Evolutionary conservation across 2,888 invertebrate species (phyloP), one percentile per base, ranked within the genome.

Genomic region (Drosophila picticornis): DNA sequence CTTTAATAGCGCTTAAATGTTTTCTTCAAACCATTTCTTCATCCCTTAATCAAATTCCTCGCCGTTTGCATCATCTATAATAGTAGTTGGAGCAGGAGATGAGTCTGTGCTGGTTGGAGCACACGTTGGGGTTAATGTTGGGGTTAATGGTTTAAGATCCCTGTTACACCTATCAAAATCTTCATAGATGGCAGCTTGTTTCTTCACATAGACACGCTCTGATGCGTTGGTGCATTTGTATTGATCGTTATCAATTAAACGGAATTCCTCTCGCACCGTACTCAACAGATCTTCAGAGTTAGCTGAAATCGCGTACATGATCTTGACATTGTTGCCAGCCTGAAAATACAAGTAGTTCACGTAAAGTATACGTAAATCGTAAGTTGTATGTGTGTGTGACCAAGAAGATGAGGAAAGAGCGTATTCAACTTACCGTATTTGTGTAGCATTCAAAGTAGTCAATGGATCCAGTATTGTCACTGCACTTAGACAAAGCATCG

Each of bases 211-310:
- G 9, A 0, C 11, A 11, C 84, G 84, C 10, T 90, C 66, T 5
- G 86, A 72, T 11, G 72, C 75, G 56, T 89, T 91, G 29, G 79
- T 82, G 62, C 92, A 92, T 0, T 3, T 51, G 16, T 68, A 46
- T 51, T 70, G 22, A 4, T 29, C 9, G 2, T 31, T 48, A 0
- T 79, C 4, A 34, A 92, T 80, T 2, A 66, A 27, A 9, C 77
- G 85, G 5, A 55, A 59, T 5, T 69, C 10, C 59, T 89, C 91
- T 1, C 19, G 6, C 2, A 86, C 77, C 1, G 43, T 2, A 4
- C 77, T 57, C 53, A 81, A 64, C 25, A 79, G n/a, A 38, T 72
- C 79, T 0, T 78, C 52, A 1, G 91, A 72, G 60, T 92, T 56
- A 13, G 79, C 72, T 0, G 88, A 84, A 27, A 86, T 77, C 5